Conservation (phyloP, 1,140 invertebrate species). For the Brachionus calyciflorus region DNA sequence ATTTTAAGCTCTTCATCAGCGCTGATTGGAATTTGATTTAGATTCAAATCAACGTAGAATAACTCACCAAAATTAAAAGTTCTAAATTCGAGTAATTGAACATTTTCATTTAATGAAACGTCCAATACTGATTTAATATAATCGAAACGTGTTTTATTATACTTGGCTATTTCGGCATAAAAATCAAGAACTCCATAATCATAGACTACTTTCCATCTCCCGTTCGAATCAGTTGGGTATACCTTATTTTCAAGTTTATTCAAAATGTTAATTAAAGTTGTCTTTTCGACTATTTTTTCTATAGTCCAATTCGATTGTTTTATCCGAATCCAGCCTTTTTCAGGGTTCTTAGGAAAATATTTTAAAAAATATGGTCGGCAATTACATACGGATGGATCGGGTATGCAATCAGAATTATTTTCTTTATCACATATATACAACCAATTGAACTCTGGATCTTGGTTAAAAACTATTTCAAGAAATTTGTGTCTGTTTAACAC, state of each 20-base stretch:
- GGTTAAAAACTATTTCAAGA: neutral
- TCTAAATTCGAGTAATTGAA: constrained; percentile 41
- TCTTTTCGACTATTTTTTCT: constrained; percentile 13
- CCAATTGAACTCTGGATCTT: neutral
- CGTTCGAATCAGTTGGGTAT: constrained; percentile 35
- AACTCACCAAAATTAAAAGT: neutral
- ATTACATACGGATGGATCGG: neutral
- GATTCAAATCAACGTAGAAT: neutral
- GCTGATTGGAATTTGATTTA: neutral
- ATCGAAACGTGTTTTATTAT: constrained; percentile 23
- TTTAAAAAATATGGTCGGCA: neutral
- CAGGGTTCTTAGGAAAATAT: constrained; percentile 23
- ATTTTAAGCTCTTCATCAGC: neutral
- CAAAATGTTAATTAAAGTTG: constrained; percentile 14
- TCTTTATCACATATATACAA: constrained; percentile 44
- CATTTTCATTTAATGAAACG: constrained; percentile 21
- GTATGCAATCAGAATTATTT: neutral
- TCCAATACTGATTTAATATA: constrained; percentile 29
- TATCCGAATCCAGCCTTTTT: constrained; percentile 1
- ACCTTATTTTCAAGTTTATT: constrained; percentile 1
- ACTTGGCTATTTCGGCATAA: neutral
- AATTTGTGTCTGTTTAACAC: constrained; percentile 29
- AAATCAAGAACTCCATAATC: neutral
- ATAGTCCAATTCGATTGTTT: constrained; percentile 44
- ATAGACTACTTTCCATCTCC: constrained; percentile 13